Conservation (phyloP, 2,888 invertebrate species). For the Lasioglossum morio region DNA sequence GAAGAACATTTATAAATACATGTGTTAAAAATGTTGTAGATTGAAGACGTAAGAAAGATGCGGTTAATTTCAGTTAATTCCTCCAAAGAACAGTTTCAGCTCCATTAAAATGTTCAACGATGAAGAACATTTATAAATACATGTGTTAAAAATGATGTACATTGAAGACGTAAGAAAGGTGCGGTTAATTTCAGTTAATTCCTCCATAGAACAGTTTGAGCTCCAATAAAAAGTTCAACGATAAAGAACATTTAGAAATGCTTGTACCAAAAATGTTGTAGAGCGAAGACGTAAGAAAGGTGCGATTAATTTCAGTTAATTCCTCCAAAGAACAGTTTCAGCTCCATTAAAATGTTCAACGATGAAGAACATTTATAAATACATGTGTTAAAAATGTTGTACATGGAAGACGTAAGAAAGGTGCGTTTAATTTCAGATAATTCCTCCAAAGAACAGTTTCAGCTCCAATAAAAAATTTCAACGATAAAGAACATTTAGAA, state of each 20-base stretch:
- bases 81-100: background rate
- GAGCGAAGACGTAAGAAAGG: background rate
- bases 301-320: too few relatives aligned
- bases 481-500: too few relatives aligned
- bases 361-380: too few relatives aligned
- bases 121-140: background rate
- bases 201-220: background rate
- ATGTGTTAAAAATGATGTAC: fast-evolving
- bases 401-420: too few relatives aligned
- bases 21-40: background rate
- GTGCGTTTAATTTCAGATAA: too few relatives aligned
- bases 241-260: background rate
- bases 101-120: background rate
- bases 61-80: too few relatives aligned
- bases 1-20: background rate
- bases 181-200: too few relatives aligned
- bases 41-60: background rate
- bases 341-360: background rate
- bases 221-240: background rate
- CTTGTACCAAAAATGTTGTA: background rate
- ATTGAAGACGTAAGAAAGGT: background rate
- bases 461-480: too few relatives aligned
- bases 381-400: too few relatives aligned
- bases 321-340: background rate
- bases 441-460: too few relatives aligned